Evolutionary conservation across 1,140 invertebrate genomes (phyloP).

Genomic region (Leptoteleia sp.): DNA sequence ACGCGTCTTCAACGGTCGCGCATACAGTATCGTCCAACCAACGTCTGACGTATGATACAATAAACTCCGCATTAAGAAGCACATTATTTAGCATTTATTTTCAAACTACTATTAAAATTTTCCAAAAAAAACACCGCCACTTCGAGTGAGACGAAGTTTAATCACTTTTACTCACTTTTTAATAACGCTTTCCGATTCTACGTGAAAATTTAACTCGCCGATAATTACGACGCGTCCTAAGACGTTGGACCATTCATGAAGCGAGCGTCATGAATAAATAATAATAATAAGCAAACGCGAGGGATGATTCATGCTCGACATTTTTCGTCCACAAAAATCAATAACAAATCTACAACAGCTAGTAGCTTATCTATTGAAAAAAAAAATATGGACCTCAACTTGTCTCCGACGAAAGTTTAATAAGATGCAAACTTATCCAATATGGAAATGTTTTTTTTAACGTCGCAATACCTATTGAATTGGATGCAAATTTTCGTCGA

Average conservation of each 20-base stretch:
- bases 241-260: not conserved
- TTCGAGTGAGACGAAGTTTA: too few species aligned
- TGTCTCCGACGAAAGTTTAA: slow-evolving; percentile 17
- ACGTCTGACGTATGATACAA: too few species aligned
- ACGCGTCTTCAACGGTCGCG: too few species aligned
- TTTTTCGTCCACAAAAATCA: slow-evolving; percentile 7
- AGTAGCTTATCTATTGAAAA: not conserved
- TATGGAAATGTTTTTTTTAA: slow-evolving; percentile 7
- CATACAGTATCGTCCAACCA: too few species aligned
- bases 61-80: not conserved
- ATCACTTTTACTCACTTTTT: too few species aligned
- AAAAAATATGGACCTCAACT: slow-evolving; percentile 16
- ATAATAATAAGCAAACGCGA: slow-evolving; percentile 7
- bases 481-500: slow-evolving; percentile 16
- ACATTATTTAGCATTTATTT: not conserved
- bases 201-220: too few species aligned
- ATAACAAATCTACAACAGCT: slow-evolving; percentile 16
- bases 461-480: slow-evolving; percentile 7
- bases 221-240: too few species aligned
- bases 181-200: too few species aligned
- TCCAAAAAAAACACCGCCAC: too few species aligned
- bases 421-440: slow-evolving; percentile 19
- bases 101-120: too few species aligned
- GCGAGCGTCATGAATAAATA: slow-evolving; percentile 6
- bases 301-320: not conserved